Evolutionary conservation across 2,113 vertebrate species (phyloP).

Genomic region (Prunella himalayana): DNA sequence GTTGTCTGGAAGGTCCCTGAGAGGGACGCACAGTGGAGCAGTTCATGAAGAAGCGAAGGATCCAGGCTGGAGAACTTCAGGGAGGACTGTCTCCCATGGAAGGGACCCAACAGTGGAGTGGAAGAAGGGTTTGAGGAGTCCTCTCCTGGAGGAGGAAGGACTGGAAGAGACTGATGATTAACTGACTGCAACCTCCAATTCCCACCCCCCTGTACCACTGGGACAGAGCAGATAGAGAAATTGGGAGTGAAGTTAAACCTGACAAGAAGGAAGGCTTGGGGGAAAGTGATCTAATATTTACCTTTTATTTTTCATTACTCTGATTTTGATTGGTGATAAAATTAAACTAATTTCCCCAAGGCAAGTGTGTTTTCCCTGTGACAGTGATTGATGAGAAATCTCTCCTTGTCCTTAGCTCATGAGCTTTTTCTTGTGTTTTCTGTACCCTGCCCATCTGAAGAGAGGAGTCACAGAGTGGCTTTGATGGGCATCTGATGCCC

Average conservation of each 20-base stretch:
- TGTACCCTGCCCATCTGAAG: not conserved
- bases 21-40: not conserved
- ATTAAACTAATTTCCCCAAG: not conserved
- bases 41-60: not conserved
- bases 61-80: not conserved
- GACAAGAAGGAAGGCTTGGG: not conserved
- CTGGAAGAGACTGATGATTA: not conserved
- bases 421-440: not conserved
- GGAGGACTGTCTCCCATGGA: not conserved
- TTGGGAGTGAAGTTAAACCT: fast-evolving
- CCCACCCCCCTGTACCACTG: too few species aligned
- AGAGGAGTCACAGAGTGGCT: not conserved
- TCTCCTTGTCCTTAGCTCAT: not conserved
- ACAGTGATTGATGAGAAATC: not conserved
- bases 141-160: not conserved
- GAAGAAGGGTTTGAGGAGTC: not conserved
- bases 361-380: not conserved
- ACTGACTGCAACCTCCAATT: not conserved
- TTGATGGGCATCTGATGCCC: not conserved
- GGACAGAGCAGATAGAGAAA: not conserved
- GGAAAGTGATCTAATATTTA: not conserved
- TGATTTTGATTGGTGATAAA: not conserved
- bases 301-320: not conserved
- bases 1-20: not conserved
- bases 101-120: not conserved